Conservation (phyloP, 2,797 vertebrate species). For the Hippoglossus hippoglossus region DNA sequence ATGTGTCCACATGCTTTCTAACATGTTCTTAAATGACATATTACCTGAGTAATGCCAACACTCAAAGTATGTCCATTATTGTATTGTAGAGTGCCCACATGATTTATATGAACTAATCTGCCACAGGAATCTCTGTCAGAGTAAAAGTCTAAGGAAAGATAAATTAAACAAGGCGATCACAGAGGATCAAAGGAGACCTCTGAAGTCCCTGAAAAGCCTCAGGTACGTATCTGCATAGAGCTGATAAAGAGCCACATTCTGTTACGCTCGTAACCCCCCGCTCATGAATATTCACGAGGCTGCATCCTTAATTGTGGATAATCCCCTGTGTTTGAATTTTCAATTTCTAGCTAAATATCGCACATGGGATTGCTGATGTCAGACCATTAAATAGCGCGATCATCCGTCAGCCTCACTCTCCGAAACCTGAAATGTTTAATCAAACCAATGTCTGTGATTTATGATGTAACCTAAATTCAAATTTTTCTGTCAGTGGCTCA, state of each 20-base stretch:
- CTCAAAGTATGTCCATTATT: conserved; percentile 7
- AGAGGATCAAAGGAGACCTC: conserved; percentile 51
- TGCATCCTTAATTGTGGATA: conserved; percentile 66
- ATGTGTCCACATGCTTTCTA: too few species aligned
- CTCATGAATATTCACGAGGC: conserved; percentile 73
- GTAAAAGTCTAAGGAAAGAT: conserved; percentile 35
- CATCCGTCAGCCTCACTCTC: conserved; percentile 54
- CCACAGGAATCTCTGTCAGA: conserved; percentile 29
- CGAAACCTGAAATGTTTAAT: conserved; percentile 49
- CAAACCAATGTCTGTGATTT: conserved; percentile 65
- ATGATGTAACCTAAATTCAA: conserved; percentile 46
- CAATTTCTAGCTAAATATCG: conserved; percentile 57
- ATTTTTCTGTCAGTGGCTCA: conserved; percentile 14
- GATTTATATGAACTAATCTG: conserved; percentile 15
- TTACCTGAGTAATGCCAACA: conserved; percentile 1
- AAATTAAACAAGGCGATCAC: conserved; percentile 22
- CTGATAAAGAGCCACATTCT: conserved; percentile 59
- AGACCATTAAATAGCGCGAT: conserved; percentile 32
- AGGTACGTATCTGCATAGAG: conserved; percentile 47
- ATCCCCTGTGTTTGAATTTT: conserved; percentile 65
- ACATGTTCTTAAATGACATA: too few species aligned
- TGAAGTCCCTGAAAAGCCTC: conserved; percentile 34
- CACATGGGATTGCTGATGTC: conserved; percentile 49
- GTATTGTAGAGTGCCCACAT: not conserved
- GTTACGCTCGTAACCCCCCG: conserved; percentile 36